Evolutionary conservation across 2,888 invertebrate species (phyloP).

Genomic region (Dryobota labecula): DNA sequence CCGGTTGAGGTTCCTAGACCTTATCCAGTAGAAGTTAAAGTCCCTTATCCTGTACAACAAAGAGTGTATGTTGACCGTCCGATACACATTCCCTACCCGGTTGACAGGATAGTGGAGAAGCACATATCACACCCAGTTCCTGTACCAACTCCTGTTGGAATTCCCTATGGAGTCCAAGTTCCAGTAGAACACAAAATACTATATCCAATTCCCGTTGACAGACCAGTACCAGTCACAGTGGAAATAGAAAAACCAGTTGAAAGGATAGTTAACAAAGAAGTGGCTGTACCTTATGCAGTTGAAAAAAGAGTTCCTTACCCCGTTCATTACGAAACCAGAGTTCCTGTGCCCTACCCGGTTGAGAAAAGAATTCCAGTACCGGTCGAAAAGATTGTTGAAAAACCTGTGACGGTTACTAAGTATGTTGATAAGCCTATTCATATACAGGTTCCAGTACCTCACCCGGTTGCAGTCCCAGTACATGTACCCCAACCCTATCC

Average conservation of each 20-base stretch:
- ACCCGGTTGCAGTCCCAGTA: conserved; percentile 81
- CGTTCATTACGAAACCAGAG: conserved; percentile 83
- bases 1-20: conserved; percentile 89
- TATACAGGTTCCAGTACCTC: conserved; percentile 83
- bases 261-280: conserved; percentile 81
- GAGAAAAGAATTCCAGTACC: conserved; percentile 84
- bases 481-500: conserved; percentile 85
- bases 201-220: conserved; percentile 84
- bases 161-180: conserved; percentile 79
- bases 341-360: conserved; percentile 87
- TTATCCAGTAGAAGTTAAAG: conserved; percentile 89
- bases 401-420: conserved; percentile 88
- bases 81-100: conserved; percentile 86
- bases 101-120: conserved; percentile 90
- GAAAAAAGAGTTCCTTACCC: conserved; percentile 88
- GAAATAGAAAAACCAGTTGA: conserved; percentile 84
- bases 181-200: conserved; percentile 82
- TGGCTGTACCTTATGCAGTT: conserved; percentile 87
- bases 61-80: conserved; percentile 89
- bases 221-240: conserved; percentile 83
- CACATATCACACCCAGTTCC: conserved; percentile 82
- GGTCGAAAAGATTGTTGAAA: conserved; percentile 89
- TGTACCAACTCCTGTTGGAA: conserved; percentile 85
- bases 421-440: conserved; percentile 84
- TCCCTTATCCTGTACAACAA: conserved; percentile 88